Percentiles rank a stretch among this genome's conserved stretches.
phyloP scores from a whole-genome alignment of 2,113 vertebrate genomes.

The Pachyramphus minor region DNA sequence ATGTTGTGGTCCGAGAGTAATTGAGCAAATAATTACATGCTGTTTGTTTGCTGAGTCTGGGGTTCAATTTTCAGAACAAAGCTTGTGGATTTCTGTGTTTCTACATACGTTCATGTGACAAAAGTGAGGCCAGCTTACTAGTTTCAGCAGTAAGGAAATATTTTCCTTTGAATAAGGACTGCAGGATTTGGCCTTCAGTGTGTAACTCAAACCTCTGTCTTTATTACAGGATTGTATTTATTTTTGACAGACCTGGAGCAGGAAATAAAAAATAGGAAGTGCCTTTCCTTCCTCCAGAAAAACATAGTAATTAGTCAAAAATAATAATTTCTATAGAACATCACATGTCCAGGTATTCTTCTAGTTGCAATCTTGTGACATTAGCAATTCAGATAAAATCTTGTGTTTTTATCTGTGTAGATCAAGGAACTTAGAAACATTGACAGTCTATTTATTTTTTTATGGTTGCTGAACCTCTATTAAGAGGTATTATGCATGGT shows the following conservation, averaged over 20 bases:
- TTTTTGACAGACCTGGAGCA: not conserved
- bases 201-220: not conserved
- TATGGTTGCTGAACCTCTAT: slow-evolving; percentile 2
- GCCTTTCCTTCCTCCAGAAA: not conserved
- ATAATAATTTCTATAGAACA: not conserved
- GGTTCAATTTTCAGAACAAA: not conserved
- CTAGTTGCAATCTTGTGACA: not conserved
- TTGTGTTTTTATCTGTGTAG: not conserved
- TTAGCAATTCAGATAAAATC: not conserved
- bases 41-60: slow-evolving; percentile 26
- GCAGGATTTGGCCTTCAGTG: not conserved
- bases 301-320: not conserved
- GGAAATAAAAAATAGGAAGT: not conserved
- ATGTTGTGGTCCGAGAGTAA: not conserved
- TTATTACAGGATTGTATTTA: not conserved
- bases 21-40: slow-evolving; percentile 31
- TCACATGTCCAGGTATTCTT: not conserved
- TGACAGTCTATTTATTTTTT: slow-evolving; percentile 14
- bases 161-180: not conserved
- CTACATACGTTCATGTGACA: not conserved
- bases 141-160: not conserved
- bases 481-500: slow-evolving; percentile 9
- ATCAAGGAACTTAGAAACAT: not conserved
- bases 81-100: not conserved
- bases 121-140: not conserved